A percentile compares a stretch with the other conserved stretches of the same genome.
Conservation (phyloP, 1,140 invertebrate species). For the Bombus superbus region DNA sequence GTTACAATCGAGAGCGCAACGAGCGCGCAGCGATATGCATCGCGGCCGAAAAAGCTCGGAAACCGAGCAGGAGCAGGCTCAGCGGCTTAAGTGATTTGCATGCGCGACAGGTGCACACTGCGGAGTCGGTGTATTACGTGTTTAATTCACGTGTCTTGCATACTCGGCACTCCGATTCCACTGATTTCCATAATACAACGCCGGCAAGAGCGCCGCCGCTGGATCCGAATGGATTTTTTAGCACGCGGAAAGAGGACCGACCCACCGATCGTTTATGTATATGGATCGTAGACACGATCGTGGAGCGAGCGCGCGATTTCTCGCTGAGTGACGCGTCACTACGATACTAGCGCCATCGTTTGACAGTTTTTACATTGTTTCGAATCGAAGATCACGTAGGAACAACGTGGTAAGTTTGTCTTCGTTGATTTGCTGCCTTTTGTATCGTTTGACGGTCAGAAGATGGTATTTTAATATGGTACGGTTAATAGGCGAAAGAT, state of each 20-base stretch:
- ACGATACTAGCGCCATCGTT: not conserved
- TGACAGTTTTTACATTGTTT: too few species aligned
- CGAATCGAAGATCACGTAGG: too few species aligned
- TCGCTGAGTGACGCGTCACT: not conserved
- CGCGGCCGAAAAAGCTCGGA: slow-evolving; percentile 61
- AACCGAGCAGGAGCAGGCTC: slow-evolving; percentile 57
- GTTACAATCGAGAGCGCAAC: not conserved
- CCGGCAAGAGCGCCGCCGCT: slow-evolving; percentile 28
- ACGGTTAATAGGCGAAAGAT: too few species aligned
- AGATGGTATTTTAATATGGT: too few species aligned
- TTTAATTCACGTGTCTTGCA: slow-evolving; percentile 76
- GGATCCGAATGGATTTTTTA: slow-evolving; percentile 56
- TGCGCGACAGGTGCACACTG: slow-evolving; percentile 75
- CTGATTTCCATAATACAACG: slow-evolving; percentile 69
- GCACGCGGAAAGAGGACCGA: slow-evolving; percentile 42
- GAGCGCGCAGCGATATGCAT: slow-evolving; percentile 26
- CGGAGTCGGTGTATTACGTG: slow-evolving; percentile 74
- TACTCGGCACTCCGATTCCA: slow-evolving; percentile 67
- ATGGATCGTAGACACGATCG: not conserved
- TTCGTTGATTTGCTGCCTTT: too few species aligned
- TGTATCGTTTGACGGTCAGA: too few species aligned
- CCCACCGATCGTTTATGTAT: slow-evolving; percentile 21
- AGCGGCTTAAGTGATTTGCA: slow-evolving; percentile 72
- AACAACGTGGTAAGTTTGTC: too few species aligned
- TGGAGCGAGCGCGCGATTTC: not conserved